Evolutionary conservation across 2,797 vertebrate genomes (phyloP).

Genomic region (Pagetopsis macropterus): DNA sequence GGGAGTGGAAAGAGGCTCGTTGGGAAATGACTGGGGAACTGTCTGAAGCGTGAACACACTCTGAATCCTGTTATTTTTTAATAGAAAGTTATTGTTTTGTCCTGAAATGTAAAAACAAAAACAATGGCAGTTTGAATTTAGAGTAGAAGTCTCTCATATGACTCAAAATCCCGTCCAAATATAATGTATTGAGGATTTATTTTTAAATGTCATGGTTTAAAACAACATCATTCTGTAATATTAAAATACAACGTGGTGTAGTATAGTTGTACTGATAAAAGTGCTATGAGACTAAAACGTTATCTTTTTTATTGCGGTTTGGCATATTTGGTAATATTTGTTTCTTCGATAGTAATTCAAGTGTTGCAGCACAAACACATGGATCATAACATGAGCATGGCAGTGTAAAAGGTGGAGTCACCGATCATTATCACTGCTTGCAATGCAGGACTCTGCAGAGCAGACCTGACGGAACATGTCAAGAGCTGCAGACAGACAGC

Average conservation of each 20-base stretch:
- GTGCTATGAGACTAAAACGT: background rate
- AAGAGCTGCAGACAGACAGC: background rate
- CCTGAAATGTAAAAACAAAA: background rate
- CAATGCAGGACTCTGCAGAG: background rate
- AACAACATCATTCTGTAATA: background rate
- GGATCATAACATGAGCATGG: background rate
- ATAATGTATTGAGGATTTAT: background rate
- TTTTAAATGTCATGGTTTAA: too few species aligned
- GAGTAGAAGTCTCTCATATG: background rate
- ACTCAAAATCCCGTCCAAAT: background rate
- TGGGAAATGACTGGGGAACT: background rate
- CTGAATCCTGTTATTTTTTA: background rate
- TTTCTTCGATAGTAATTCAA: background rate
- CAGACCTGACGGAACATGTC: slow-evolving; percentile 34
- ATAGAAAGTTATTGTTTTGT: background rate
- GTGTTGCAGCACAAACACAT: background rate
- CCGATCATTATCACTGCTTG: background rate
- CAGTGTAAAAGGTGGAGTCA: slow-evolving; percentile 31
- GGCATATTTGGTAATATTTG: background rate
- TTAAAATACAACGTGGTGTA: background rate
- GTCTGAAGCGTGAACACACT: background rate
- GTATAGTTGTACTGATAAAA: background rate
- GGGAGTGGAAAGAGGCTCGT: slow-evolving; percentile 1
- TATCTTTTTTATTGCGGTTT: background rate
- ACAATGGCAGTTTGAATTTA: too few species aligned